These are phyloP conservation scores for Gadopsis marmoratus DNA, from an alignment of 2,797 vertebrate species.

Conservation along the genomic window DNA sequence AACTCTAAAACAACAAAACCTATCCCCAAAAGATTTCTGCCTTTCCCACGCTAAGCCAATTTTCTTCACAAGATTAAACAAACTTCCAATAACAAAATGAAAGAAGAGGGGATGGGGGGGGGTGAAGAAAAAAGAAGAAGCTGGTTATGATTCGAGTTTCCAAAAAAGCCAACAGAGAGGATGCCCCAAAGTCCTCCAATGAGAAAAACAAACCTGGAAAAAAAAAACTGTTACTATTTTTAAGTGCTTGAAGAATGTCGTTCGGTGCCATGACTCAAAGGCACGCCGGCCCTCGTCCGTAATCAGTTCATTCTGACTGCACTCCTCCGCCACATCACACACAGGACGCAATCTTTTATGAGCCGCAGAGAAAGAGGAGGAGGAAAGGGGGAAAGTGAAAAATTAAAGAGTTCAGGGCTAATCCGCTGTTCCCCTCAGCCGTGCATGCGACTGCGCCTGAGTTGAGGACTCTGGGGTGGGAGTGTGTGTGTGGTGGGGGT, in stretches of 20 bases:
- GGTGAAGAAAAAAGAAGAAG: constrained; percentile 55
- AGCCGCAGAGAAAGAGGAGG: constrained; percentile 68
- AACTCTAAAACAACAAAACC: constrained; percentile 84
- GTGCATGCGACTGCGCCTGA: constrained; percentile 61
- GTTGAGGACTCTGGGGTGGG: constrained; percentile 34
- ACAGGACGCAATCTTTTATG: constrained; percentile 78
- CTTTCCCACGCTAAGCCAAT: constrained; percentile 87
- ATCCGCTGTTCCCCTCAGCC: constrained; percentile 65
- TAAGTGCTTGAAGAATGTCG: constrained; percentile 85
- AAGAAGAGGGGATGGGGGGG: constrained; percentile 67
- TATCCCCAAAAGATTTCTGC: constrained; percentile 75
- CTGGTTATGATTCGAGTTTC: constrained; percentile 85
- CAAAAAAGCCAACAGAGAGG: constrained; percentile 77
- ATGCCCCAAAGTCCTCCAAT: constrained; percentile 84
- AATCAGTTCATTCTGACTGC: constrained; percentile 88
- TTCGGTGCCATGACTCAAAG: constrained; percentile 85
- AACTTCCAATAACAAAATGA: constrained; percentile 79
- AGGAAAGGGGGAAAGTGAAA: constrained; percentile 73
- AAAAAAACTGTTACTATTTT: constrained; percentile 87
- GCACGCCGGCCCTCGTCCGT: constrained; percentile 80
- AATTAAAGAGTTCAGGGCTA: constrained; percentile 73
- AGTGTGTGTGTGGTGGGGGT: not conserved
- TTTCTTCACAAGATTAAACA: constrained; percentile 86
- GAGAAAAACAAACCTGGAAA: constrained; percentile 83
- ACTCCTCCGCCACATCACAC: constrained; percentile 86